phyloP scores from a whole-genome alignment of 2,797 vertebrate species.

The Coreius guichenoti region DNA sequence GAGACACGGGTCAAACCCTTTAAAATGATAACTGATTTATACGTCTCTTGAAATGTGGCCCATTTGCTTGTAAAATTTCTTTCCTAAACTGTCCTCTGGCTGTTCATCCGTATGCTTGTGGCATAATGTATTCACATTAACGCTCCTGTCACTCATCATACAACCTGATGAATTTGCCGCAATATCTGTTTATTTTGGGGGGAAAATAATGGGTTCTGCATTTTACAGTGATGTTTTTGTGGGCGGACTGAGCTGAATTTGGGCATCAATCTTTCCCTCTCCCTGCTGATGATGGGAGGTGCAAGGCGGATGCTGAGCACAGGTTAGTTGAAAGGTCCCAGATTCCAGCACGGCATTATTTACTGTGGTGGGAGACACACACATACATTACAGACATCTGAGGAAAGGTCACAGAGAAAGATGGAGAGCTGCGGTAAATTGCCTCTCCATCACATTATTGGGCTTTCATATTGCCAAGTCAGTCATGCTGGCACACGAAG shows the following conservation, averaged over 20 bases:
- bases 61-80: constrained; percentile 12
- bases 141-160: constrained; percentile 50
- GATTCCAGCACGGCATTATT: constrained; percentile 75
- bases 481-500: constrained; percentile 61
- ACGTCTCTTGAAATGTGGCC: background rate
- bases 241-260: constrained; percentile 67
- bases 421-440: constrained; percentile 77
- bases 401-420: constrained; percentile 81
- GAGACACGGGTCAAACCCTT: constrained; percentile 5
- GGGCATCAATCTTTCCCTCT: constrained; percentile 73
- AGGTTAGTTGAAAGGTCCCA: constrained; percentile 70
- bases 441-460: constrained; percentile 74
- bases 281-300: constrained; percentile 72
- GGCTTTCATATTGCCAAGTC: constrained; percentile 66
- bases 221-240: constrained; percentile 75
- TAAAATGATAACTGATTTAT: constrained; percentile 6
- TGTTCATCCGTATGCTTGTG: background rate
- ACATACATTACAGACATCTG: constrained; percentile 76
- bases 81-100: constrained; percentile 10
- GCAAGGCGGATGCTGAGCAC: constrained; percentile 70
- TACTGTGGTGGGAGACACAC: constrained; percentile 71
- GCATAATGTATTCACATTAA: background rate
- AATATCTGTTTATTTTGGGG: constrained; percentile 65
- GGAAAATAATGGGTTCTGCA: constrained; percentile 71
- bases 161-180: constrained; percentile 62